Base-by-base conservation (phyloP, 2,797 vertebrate genomes). In the Esox lucius region DNA sequence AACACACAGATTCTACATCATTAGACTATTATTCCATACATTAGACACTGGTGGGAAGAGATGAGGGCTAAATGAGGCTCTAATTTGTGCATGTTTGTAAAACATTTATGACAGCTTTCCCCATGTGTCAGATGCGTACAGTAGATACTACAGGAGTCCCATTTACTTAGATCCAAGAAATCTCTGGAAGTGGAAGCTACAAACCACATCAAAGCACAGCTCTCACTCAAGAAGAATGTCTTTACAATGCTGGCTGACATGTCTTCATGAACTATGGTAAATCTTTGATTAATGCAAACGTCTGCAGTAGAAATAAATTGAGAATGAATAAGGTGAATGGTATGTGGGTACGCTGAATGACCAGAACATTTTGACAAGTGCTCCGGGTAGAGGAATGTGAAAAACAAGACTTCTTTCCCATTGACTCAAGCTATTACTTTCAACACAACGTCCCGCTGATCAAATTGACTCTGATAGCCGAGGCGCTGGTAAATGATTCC, bases 371-470 rank as follows among this genome's bases (percentile, higher is more conserved):
- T 35, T 72, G 59, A 79, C 74, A 73, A 16, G 67, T 59, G 71
- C 71, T 68, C 75, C 77, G 11, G 73, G 53, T 35, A 78, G 24
- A 84, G 76, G 78, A 81, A 81, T 80, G 81, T 4, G 56, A 75
- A 80, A 69, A 83, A 80, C 72, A 81, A 80, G 87, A 86, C 80
- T 86, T 75, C 75, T 70, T 75, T 81, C 64, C 82, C 68, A 22
- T 86, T 90, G 87, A 87, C 81, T 81, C 61, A 75, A 82, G 83
- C 86, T 89, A 87, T 93, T 89, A 86, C 88, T 91, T 93, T 89
- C 93, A 93, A 90, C 88, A 74, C 85, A 80, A 87, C 91, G 92
- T 94, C 90, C 91, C 89, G 80, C 85, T 90, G 89, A 89, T 89
- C 86, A 87, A 86, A 86, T 81, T 81, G 46, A 46, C 78, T 9